A percentile compares a stretch with the other conserved stretches of the same genome.
These are phyloP conservation scores for Euborellia annulipes DNA, from an alignment of 1,140 invertebrate species.

Conservation along the genomic window DNA sequence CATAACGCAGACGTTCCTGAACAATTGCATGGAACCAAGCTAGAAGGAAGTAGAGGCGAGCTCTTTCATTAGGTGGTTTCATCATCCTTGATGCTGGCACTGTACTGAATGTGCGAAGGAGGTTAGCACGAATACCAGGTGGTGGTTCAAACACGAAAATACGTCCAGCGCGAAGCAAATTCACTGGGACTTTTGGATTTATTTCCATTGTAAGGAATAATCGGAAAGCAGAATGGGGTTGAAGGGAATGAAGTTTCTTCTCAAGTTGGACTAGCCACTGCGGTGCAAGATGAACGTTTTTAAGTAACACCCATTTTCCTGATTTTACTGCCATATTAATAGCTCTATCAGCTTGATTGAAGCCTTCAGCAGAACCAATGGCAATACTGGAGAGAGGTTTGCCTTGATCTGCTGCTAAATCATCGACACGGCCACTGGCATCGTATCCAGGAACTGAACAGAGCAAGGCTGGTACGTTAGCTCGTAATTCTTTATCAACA, in stretches of 20 bases:
- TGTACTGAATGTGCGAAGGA: slow-evolving; percentile 89
- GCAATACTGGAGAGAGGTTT: slow-evolving; percentile 94
- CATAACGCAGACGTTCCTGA: slow-evolving; percentile 90
- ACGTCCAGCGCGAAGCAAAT: slow-evolving; percentile 81
- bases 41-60: slow-evolving; percentile 89
- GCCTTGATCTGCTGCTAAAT: slow-evolving; percentile 85
- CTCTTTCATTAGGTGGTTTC: slow-evolving; percentile 85
- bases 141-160: slow-evolving; percentile 98
- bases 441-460: slow-evolving; percentile 98
- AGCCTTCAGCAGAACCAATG: slow-evolving; percentile 98
- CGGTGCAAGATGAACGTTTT: slow-evolving; percentile 98
- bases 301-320: slow-evolving; percentile 95
- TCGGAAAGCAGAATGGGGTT: slow-evolving; percentile 82
- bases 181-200: slow-evolving; percentile 84
- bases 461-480: slow-evolving; percentile 81
- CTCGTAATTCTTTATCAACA: slow-evolving; percentile 81
- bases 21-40: slow-evolving; percentile 99
- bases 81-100: slow-evolving; percentile 79
- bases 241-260: slow-evolving; percentile 93
- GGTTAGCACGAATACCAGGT: slow-evolving; percentile 91
- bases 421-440: slow-evolving; percentile 91
- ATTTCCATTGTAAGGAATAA: slow-evolving; percentile 94
- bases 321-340: slow-evolving; percentile 95
- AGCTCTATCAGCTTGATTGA: slow-evolving; percentile 92
- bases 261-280: slow-evolving; percentile 97